These are phyloP conservation scores for Oxygymnocypris stewartii DNA, from an alignment of 2,113 vertebrate species.

Conservation along the genomic window DNA sequence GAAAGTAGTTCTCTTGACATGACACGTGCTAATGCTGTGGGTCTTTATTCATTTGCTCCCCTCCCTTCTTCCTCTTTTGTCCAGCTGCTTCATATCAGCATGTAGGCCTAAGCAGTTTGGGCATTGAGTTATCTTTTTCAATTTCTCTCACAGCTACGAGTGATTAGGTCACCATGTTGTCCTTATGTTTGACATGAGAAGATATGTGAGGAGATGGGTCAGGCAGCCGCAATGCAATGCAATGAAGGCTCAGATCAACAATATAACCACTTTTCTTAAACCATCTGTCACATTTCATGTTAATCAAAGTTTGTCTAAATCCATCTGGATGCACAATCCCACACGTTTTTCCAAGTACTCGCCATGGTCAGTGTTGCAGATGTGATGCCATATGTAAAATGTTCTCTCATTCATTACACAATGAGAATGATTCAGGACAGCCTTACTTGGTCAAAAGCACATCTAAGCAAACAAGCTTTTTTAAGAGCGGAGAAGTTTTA, in stretches of 20 bases:
- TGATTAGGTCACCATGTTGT: conserved; percentile 60
- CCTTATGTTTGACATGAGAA: conserved; percentile 47
- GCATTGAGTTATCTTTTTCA: conserved; percentile 48
- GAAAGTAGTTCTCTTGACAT: not conserved
- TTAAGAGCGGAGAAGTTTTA: conserved; percentile 57
- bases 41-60: conserved; percentile 24
- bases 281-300: conserved; percentile 22
- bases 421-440: conserved; percentile 55
- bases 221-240: conserved; percentile 40
- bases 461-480: conserved; percentile 64
- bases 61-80: conserved; percentile 30
- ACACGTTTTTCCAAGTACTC: not conserved
- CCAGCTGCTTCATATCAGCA: conserved; percentile 62
- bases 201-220: conserved; percentile 34
- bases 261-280: conserved; percentile 39
- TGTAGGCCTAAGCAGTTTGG: conserved; percentile 45
- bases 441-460: conserved; percentile 28
- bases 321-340: conserved; percentile 4
- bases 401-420: not conserved
- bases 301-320: conserved; percentile 40
- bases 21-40: conserved; percentile 14
- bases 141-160: conserved; percentile 59
- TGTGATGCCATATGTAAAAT: conserved; percentile 51
- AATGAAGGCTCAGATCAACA: conserved; percentile 44
- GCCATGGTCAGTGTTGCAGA: not conserved